Percentiles rank a stretch among this genome's conserved stretches.
Evolutionary conservation across 35 echinoderm and acorn worm genomes (phyloP).

Genomic region (Patiria miniata): DNA sequence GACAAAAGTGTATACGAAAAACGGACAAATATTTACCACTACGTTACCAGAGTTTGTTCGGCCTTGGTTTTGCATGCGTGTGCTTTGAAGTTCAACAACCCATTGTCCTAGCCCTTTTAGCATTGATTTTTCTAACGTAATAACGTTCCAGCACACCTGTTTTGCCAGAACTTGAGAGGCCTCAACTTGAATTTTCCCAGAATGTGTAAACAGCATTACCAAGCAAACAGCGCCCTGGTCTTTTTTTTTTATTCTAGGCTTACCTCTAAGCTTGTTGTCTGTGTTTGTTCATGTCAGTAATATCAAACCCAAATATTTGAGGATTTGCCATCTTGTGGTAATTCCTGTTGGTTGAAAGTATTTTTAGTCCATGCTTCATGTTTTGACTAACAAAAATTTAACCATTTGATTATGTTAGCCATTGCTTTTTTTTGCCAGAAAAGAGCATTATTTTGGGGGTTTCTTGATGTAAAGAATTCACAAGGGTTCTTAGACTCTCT

Average conservation of each 20-base stretch:
- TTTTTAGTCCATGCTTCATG: too few species aligned
- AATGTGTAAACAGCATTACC: background rate
- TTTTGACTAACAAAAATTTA: too few species aligned
- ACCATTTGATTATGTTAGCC: too few species aligned
- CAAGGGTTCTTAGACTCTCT: too few species aligned
- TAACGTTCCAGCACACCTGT: background rate
- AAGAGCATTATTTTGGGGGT: too few species aligned
- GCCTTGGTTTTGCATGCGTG: background rate
- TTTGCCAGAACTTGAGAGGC: background rate
- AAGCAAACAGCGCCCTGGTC: background rate
- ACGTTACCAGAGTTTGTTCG: background rate
- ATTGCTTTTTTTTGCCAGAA: too few species aligned
- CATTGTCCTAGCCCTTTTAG: background rate
- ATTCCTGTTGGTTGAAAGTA: background rate
- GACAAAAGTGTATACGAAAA: background rate
- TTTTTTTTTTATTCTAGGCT: background rate
- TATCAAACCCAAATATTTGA: conserved; percentile 6
- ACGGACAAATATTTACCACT: conserved; percentile 2
- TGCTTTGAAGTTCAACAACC: conserved; percentile 1
- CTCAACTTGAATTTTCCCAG: background rate
- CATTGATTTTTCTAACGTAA: background rate
- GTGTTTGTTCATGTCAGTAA: conserved; percentile 21
- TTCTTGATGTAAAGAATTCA: too few species aligned
- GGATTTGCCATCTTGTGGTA: background rate
- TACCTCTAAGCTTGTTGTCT: background rate